Evolutionary conservation across 2,113 vertebrate species (phyloP).

Genomic region (Ammodytes marinus): DNA sequence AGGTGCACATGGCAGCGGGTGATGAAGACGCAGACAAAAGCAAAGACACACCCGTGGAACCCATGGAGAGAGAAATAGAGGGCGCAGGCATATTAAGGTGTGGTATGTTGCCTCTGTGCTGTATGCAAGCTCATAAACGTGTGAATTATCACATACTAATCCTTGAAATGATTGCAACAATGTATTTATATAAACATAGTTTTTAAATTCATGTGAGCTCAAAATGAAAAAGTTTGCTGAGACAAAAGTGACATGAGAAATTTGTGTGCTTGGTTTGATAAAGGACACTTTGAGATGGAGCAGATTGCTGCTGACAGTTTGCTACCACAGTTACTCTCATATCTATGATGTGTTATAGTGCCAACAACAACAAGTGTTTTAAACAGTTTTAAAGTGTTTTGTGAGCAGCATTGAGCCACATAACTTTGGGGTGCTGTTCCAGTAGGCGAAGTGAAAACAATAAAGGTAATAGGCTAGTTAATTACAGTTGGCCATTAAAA

Average conservation of each 20-base stretch:
- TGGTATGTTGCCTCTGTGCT: not conserved
- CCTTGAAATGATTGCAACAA: not conserved
- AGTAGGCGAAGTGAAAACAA: not conserved
- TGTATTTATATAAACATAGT: not conserved
- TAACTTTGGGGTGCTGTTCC: not conserved
- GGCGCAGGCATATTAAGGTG: constrained; percentile 42
- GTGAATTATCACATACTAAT: not conserved
- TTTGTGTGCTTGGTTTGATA: not conserved
- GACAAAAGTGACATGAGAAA: not conserved
- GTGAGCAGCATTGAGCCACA: not conserved
- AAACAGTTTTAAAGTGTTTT: no score
- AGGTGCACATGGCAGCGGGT: not conserved
- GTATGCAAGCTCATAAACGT: not conserved
- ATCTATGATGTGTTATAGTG: not conserved
- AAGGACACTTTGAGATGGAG: not conserved
- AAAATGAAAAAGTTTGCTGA: not conserved
- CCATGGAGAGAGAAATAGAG: constrained; percentile 12
- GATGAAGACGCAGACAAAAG: not conserved
- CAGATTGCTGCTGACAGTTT: not conserved
- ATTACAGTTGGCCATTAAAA: not conserved
- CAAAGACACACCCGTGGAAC: not conserved
- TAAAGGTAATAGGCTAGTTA: not conserved
- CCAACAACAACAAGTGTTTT: no score
- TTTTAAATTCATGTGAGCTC: not conserved
- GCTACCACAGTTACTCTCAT: not conserved